These are phyloP conservation scores for Tetramorium bicarinatum DNA, from an alignment of 2,888 invertebrate genomes.

Conservation along the genomic window DNA sequence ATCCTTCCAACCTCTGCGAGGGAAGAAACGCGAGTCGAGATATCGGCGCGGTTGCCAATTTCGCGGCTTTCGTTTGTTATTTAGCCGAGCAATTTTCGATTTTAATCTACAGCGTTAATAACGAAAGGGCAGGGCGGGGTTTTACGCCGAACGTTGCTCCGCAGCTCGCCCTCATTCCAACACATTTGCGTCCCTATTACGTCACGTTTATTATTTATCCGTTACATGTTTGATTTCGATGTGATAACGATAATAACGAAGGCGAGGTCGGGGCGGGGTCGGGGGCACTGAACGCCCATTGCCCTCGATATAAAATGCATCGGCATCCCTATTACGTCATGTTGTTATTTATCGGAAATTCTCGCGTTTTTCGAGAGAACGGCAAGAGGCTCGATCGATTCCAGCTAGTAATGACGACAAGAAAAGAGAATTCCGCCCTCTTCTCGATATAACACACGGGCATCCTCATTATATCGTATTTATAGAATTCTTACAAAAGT, in stretches of 20 bases:
- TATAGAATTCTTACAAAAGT: not conserved
- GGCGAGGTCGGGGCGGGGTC: not conserved
- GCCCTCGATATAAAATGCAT: slow-evolving; percentile 7
- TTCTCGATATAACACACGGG: not conserved
- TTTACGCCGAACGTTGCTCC: slow-evolving; percentile 24
- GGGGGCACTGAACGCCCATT: not conserved
- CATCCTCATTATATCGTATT: not conserved
- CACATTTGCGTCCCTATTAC: slow-evolving; percentile 21
- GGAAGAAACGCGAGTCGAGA: not conserved
- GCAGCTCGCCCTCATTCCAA: slow-evolving; percentile 9
- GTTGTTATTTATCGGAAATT: slow-evolving; percentile 16
- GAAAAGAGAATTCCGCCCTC: too few relatives aligned
- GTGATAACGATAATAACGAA: slow-evolving; percentile 15
- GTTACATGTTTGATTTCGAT: slow-evolving; percentile 16
- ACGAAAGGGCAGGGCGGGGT: slow-evolving; percentile 15
- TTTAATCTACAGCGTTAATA: not conserved
- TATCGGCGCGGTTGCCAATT: not conserved
- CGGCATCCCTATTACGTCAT: slow-evolving; percentile 19
- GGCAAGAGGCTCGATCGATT: not conserved
- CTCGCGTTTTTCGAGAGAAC: slow-evolving; percentile 14
- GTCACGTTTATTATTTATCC: slow-evolving; percentile 48
- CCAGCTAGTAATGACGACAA: not conserved
- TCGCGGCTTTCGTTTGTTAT: not conserved
- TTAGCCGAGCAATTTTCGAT: not conserved
- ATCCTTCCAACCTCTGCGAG: not conserved